Base-by-base conservation (phyloP, 2,113 vertebrate species). In the Oenanthe oenanthe region DNA sequence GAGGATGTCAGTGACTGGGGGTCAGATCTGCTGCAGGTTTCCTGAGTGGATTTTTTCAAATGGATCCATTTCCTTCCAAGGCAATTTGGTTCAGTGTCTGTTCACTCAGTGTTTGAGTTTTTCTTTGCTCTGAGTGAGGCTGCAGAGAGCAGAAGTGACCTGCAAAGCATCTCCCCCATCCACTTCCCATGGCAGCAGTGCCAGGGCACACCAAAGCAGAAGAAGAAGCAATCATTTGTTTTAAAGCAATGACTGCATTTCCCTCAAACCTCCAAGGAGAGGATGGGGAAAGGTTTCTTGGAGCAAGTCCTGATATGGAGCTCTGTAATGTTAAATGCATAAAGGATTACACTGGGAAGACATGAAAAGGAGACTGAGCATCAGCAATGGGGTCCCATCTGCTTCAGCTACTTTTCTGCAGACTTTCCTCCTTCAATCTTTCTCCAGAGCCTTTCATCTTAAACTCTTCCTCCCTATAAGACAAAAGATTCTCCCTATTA, bases 141-240 rank as follows among this genome's bases (percentile, higher is more conserved):
- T 90, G 62, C 58, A 68, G 83, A 40, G 63, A 58, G 56, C 67
- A 57, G 58, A 74, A 58, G 17, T 31, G 85, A 81, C 43, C 77
- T 91, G 88, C 36, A 51, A 14, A 36, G 50, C 66, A 31, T 77
- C 77, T 74, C 24, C 38, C 47, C 38, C 4, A 1, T 26, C 82
- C 20, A 28, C 31, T 12, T 43, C 72, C 63, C 7, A 0, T 0
- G 1, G 36, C 0, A 66, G 65, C 6, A 2, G 20, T 13, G 77
- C 50, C 65, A 51, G 72, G 38, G 47, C 65, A 70, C 2, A 12
- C 24, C 0, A 2, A 56, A 48, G 83, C 82, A 42, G 65, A n/a
- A 67, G 57, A 38, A 92, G 83, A 8, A 89, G 40, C 3, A 29
- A 14, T 6, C 3, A 0, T 53, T 93, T 94, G 61, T 71, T 89